A percentile compares a stretch with the other conserved stretches of the same genome.
phyloP scores from a whole-genome alignment of 2,113 vertebrate species.

The Capreolus pygargus region DNA sequence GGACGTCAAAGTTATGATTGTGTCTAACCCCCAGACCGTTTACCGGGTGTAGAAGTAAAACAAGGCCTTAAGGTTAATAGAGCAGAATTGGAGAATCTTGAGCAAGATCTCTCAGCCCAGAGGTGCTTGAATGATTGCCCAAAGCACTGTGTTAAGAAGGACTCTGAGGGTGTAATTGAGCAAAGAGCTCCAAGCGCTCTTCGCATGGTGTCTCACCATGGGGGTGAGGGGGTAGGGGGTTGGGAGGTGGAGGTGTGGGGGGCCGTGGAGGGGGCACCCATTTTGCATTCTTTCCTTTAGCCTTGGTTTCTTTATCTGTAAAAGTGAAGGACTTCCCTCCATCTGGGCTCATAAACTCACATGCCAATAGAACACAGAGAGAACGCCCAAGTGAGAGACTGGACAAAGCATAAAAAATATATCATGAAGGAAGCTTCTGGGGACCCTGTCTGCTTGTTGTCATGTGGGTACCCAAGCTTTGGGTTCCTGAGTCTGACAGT shows the following conservation, averaged over 20 bases:
- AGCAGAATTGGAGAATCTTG: background rate
- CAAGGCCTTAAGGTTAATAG: no score
- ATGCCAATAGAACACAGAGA: background rate
- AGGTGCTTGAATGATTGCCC: background rate
- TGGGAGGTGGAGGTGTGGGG: background rate
- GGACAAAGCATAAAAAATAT: fast-evolving
- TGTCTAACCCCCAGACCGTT: background rate
- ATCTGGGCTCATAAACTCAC: background rate
- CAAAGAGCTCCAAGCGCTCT: background rate
- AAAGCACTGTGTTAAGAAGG: background rate
- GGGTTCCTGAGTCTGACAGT: background rate
- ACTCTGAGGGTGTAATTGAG: background rate
- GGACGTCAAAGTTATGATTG: background rate
- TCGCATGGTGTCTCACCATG: fast-evolving
- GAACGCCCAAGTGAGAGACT: background rate
- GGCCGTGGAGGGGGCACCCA: background rate
- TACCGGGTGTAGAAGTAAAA: background rate
- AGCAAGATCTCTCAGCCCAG: background rate
- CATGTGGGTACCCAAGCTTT: background rate
- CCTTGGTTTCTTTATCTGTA: background rate
- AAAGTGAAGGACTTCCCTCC: background rate
- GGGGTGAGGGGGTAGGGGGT: fast-evolving
- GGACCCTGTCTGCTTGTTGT: fast-evolving
- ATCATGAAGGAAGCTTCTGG: fast-evolving
- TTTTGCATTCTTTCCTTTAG: background rate